Percentiles rank a stretch among this genome's conserved stretches.
Conservation (phyloP, 2,888 invertebrate genomes). For the Ophion slaviceki region DNA sequence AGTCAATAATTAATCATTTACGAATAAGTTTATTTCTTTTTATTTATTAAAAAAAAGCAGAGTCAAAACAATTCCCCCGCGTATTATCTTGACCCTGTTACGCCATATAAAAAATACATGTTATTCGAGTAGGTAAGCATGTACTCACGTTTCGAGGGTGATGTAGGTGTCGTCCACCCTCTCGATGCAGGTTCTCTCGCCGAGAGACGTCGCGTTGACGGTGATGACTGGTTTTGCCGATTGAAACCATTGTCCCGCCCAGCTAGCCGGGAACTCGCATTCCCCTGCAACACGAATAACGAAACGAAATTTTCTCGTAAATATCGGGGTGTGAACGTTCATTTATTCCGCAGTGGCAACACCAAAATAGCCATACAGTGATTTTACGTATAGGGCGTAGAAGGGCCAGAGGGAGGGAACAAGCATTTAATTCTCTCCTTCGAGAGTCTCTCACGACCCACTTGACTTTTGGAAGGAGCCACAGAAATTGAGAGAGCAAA, state of each 20-base stretch:
- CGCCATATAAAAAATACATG: background rate
- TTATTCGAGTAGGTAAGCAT: conserved; percentile 14
- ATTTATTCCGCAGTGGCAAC: conserved; percentile 16
- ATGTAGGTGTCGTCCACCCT: conserved; percentile 88
- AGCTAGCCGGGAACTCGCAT: conserved; percentile 88
- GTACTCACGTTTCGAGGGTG: conserved; percentile 76
- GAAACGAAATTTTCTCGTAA: conserved; percentile 5
- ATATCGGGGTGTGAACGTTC: conserved; percentile 55
- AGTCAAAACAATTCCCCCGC: no score
- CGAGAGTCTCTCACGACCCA: conserved; percentile 38
- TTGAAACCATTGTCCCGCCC: conserved; percentile 91
- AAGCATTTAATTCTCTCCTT: conserved; percentile 55
- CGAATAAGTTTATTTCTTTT: no score
- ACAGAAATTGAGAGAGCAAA: conserved; percentile 21
- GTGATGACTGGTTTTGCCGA: conserved; percentile 85
- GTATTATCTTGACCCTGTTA: background rate
- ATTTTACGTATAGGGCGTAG: conserved; percentile 19
- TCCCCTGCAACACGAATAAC: conserved; percentile 84
- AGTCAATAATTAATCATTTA: no score
- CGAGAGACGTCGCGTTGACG: conserved; percentile 84
- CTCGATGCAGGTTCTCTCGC: conserved; percentile 87
- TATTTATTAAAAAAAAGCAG: no score
- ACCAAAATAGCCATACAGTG: conserved; percentile 18
- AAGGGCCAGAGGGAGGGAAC: conserved; percentile 26
- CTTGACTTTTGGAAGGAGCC: conserved; percentile 48